Evolutionary conservation across 2,797 vertebrate genomes (phyloP).

Genomic region (Pogoniulus pusillus): DNA sequence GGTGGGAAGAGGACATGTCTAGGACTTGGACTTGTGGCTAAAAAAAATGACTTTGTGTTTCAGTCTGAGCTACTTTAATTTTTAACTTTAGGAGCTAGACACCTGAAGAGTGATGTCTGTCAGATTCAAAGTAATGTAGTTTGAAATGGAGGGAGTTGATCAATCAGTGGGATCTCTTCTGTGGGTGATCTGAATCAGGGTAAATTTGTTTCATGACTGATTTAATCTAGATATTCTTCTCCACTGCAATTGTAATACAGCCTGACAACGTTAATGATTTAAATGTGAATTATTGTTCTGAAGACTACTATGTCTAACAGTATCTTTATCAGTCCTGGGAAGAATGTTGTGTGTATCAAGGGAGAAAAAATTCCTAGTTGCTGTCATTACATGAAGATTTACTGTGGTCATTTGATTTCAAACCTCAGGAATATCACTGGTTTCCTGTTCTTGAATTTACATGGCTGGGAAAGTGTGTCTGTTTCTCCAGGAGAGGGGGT

Average conservation of each 20-base stretch:
- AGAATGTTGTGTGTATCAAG: not conserved
- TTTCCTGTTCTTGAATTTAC: not conserved
- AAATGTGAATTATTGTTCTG: not conserved
- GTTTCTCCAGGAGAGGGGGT: slow-evolving; percentile 34
- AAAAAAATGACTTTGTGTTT: not conserved
- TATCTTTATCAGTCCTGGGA: not conserved
- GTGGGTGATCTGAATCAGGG: not conserved
- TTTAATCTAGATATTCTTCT: not conserved
- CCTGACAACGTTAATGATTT: not conserved
- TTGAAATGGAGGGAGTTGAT: not conserved
- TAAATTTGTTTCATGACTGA: not conserved
- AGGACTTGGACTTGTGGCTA: not conserved
- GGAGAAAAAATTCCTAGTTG: not conserved
- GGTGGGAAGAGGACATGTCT: not conserved
- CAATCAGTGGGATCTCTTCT: not conserved
- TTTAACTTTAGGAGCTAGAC: not conserved
- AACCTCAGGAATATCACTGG: not conserved
- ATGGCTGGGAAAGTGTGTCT: not conserved
- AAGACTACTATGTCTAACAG: not conserved
- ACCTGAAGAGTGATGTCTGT: not conserved
- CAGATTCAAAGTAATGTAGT: not conserved
- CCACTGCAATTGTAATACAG: not conserved
- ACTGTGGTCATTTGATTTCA: not conserved
- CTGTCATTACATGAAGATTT: not conserved
- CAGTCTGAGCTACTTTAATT: not conserved